Conservation (phyloP, 2,797 vertebrate genomes). For the Acrocephalus scirpaceus region DNA sequence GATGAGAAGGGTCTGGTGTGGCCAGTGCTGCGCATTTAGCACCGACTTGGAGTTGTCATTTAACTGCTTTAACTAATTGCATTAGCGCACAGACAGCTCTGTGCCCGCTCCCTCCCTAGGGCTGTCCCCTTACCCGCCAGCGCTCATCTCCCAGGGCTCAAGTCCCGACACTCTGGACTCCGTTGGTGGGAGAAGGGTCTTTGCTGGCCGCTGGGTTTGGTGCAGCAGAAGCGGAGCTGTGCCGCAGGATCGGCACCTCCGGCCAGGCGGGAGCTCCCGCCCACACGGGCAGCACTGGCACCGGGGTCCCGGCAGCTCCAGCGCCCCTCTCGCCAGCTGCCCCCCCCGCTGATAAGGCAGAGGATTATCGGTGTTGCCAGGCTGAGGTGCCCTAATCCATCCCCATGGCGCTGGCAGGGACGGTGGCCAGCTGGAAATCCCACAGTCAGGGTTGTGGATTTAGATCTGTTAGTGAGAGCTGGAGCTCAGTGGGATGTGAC, state of each 20-base stretch:
- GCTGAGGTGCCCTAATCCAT: neutral
- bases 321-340: neutral
- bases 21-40: rapidly evolving
- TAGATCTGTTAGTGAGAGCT: neutral
- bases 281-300: rapidly evolving
- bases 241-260: neutral
- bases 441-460: neutral
- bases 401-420: neutral
- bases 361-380: neutral
- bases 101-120: neutral
- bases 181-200: neutral
- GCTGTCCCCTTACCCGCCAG: neutral
- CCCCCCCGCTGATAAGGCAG: neutral
- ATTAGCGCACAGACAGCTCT: neutral
- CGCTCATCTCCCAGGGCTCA: rapidly evolving
- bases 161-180: rapidly evolving
- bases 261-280: neutral
- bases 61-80: neutral
- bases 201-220: neutral
- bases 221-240: neutral
- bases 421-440: neutral
- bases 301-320: rapidly evolving
- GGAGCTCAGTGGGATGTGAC: constrained; percentile 30
- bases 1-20: neutral
- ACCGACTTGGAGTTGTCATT: neutral